These are phyloP conservation scores for Mirza zaza DNA, from an alignment of 2,113 vertebrate species.

Conservation along the genomic window DNA sequence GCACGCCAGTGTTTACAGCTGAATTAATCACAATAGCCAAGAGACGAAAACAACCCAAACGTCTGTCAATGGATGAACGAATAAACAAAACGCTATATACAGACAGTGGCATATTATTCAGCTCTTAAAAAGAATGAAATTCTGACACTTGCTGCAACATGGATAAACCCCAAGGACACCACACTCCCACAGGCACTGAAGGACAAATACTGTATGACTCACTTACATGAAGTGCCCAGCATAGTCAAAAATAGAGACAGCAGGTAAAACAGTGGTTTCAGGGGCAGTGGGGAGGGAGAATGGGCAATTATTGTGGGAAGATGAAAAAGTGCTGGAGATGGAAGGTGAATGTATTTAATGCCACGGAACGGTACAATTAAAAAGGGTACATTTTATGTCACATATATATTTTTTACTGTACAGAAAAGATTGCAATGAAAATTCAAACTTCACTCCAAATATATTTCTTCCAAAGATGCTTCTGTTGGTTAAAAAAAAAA, in stretches of 20 bases:
- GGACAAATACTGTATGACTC: background rate
- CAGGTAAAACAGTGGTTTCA: rapidly evolving
- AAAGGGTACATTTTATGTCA: background rate
- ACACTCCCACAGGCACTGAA: background rate
- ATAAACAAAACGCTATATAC: background rate
- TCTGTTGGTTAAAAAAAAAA: background rate
- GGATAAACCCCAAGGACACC: background rate
- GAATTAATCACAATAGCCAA: background rate
- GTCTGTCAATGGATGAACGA: background rate
- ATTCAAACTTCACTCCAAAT: background rate
- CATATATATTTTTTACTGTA: rapidly evolving
- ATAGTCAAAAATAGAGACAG: background rate
- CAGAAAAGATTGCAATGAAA: background rate
- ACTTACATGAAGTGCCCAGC: background rate
- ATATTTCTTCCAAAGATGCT: background rate
- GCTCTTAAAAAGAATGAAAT: background rate
- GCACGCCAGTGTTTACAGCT: background rate
- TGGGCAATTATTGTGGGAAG: background rate
- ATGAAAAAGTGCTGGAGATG: background rate
- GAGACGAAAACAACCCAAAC: background rate
- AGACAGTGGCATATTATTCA: background rate
- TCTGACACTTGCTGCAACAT: background rate
- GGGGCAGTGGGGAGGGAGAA: rapidly evolving
- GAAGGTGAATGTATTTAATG: background rate
- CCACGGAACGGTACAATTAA: too few relatives aligned